Evolutionary conservation across 2,888 invertebrate species (phyloP).

Genomic region (Athalia rosae): DNA sequence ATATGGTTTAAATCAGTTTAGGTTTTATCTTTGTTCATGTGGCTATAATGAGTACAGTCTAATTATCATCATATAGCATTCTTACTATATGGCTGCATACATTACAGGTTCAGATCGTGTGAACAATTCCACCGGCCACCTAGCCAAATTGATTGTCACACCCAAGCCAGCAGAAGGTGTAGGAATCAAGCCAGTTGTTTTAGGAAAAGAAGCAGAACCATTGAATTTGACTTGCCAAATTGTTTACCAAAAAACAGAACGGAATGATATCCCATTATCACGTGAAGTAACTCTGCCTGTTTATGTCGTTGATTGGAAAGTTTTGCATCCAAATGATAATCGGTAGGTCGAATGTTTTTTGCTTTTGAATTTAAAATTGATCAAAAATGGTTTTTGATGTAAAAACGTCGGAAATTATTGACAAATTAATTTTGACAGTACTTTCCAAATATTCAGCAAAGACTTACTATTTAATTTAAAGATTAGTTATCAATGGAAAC

Average conservation of each 20-base stretch:
- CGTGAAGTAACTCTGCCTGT: slow-evolving; percentile 41
- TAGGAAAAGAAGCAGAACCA: slow-evolving; percentile 59
- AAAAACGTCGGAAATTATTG: too few relatives aligned
- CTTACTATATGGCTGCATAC: not conserved
- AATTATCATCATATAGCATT: not conserved
- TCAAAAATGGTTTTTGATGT: not conserved
- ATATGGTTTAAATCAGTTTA: too few relatives aligned
- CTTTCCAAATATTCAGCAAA: not conserved
- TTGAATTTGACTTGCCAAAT: slow-evolving; percentile 63
- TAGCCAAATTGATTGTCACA: slow-evolving; percentile 54
- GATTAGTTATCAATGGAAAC: not conserved
- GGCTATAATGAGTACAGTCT: not conserved
- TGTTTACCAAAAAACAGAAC: slow-evolving; percentile 54
- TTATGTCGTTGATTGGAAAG: slow-evolving; percentile 56
- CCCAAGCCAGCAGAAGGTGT: slow-evolving; percentile 53
- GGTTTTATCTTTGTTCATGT: too few relatives aligned
- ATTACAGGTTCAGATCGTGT: slow-evolving; percentile 45
- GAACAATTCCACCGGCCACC: slow-evolving; percentile 45
- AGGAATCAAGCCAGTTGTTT: slow-evolving; percentile 54
- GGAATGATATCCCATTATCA: slow-evolving; percentile 46
- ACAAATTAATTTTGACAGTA: not conserved
- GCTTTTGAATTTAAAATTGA: not conserved
- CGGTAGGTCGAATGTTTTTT: slow-evolving; percentile 47
- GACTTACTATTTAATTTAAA: not conserved
- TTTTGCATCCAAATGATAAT: slow-evolving; percentile 50